phyloP scores from a whole-genome alignment of 1,140 invertebrate species.

The Campodea augens region DNA sequence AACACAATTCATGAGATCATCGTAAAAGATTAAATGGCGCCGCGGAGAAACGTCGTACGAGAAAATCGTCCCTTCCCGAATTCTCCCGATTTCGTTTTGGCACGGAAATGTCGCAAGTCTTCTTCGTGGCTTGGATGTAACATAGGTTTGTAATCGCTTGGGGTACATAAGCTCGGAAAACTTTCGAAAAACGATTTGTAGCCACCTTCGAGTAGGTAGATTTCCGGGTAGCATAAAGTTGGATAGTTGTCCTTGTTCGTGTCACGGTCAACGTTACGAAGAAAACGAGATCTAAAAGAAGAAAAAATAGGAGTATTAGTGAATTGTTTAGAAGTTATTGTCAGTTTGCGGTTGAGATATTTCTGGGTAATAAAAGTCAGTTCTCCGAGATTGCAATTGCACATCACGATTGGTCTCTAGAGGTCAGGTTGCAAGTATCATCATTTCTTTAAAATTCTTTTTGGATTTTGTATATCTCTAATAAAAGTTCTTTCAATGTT shows the following conservation, averaged over 20 bases:
- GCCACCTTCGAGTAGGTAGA: constrained; percentile 85
- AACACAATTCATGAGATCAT: no score
- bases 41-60: no score
- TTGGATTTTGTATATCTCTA: no score
- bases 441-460: no score
- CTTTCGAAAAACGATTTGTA: constrained; percentile 75
- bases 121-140: constrained; percentile 47
- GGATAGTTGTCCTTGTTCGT: constrained; percentile 74
- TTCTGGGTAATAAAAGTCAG: constrained; percentile 5
- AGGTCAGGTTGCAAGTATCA: no score
- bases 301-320: constrained; percentile 11
- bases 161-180: constrained; percentile 50
- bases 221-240: constrained; percentile 71
- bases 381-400: no score
- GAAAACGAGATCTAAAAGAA: constrained; percentile 48
- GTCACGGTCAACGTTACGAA: constrained; percentile 65
- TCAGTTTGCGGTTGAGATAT: no score
- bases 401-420: no score
- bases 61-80: no score
- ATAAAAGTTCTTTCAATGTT: no score
- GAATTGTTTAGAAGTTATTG: no score
- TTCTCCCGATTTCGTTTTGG: constrained; percentile 51
- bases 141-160: constrained; percentile 58
- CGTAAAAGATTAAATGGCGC: no score
- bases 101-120: constrained; percentile 49